phyloP scores from a whole-genome alignment of 2,888 invertebrate species.

The Himalopsyche kuldschensis region DNA sequence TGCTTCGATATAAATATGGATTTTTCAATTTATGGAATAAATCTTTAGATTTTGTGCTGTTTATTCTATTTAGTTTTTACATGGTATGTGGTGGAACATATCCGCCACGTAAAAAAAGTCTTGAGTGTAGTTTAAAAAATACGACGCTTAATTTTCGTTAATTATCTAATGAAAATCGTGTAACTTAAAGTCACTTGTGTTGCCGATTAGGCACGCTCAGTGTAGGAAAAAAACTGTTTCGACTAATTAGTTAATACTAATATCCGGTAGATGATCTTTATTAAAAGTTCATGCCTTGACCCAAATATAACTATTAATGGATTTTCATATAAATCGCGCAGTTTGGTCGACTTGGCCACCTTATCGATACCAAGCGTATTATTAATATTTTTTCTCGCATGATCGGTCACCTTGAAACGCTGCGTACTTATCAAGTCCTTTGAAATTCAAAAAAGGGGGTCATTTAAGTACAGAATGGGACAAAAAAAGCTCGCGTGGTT shows the following conservation, averaged over 20 bases:
- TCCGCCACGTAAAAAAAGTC: too few species aligned
- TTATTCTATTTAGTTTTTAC: too few species aligned
- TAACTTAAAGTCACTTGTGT: background rate
- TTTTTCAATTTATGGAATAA: too few species aligned
- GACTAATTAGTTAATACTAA: background rate
- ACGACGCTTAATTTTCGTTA: too few species aligned
- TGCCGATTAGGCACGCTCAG: background rate
- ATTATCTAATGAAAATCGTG: background rate
- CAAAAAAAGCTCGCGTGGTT: too few species aligned
- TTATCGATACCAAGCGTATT: background rate
- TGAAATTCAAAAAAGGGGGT: too few species aligned
- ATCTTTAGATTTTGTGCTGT: too few species aligned
- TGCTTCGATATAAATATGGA: too few species aligned
- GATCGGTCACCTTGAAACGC: background rate
- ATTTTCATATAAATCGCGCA: background rate
- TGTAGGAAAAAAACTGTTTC: background rate
- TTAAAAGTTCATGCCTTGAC: background rate
- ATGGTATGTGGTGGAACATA: too few species aligned
- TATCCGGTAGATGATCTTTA: conserved; percentile 1
- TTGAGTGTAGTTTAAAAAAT: too few species aligned
- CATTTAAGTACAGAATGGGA: too few species aligned
- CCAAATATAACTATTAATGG: background rate
- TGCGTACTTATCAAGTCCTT: background rate
- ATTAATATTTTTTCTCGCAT: background rate
- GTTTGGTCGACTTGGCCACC: background rate